Conservation (phyloP, 2,888 invertebrate genomes). For the Endotricha flammealis region DNA sequence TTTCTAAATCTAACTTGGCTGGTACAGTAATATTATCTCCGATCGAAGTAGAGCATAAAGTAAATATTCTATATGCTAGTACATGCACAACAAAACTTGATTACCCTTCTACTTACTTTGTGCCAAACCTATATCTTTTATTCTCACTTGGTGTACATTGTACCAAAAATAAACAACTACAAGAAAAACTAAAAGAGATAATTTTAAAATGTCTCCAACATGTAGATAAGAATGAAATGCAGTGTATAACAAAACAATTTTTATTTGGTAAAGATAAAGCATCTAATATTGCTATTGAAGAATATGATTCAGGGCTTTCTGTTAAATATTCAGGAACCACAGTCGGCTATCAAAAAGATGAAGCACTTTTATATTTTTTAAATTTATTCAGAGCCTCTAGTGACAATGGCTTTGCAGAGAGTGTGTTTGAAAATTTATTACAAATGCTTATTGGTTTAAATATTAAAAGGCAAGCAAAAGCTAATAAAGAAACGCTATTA, state of each 20-base stretch:
- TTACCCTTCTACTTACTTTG: slow-evolving; percentile 49
- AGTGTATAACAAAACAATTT: slow-evolving; percentile 29
- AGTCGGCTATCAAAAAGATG: slow-evolving; percentile 31
- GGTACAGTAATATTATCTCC: slow-evolving; percentile 55
- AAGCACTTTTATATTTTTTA: slow-evolving; percentile 45
- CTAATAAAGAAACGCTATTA: slow-evolving; percentile 43
- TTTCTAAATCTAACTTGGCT: slow-evolving; percentile 33
- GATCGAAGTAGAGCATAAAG: slow-evolving; percentile 53
- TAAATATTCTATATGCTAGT: slow-evolving; percentile 56
- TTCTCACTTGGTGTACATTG: slow-evolving; percentile 58
- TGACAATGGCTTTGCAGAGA: slow-evolving; percentile 32
- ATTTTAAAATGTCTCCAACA: slow-evolving; percentile 50
- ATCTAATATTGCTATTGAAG: slow-evolving; percentile 37
- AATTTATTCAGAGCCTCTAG: slow-evolving; percentile 40
- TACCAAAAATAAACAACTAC: slow-evolving; percentile 43
- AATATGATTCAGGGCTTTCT: slow-evolving; percentile 56
- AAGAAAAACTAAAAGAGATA: slow-evolving; percentile 51
- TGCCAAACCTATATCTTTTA: slow-evolving; percentile 56
- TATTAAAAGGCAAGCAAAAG: slow-evolving; percentile 30
- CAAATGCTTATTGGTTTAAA: slow-evolving; percentile 44
- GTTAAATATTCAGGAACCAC: slow-evolving; percentile 39
- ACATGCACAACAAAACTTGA: slow-evolving; percentile 40
- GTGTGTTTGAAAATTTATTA: slow-evolving; percentile 49
- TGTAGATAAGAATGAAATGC: slow-evolving; percentile 31
- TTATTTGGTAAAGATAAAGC: slow-evolving; percentile 39